A percentile compares a stretch with the other conserved stretches of the same genome.
Conservation (phyloP, 2,888 invertebrate genomes). For the Sthenelais limicola region DNA sequence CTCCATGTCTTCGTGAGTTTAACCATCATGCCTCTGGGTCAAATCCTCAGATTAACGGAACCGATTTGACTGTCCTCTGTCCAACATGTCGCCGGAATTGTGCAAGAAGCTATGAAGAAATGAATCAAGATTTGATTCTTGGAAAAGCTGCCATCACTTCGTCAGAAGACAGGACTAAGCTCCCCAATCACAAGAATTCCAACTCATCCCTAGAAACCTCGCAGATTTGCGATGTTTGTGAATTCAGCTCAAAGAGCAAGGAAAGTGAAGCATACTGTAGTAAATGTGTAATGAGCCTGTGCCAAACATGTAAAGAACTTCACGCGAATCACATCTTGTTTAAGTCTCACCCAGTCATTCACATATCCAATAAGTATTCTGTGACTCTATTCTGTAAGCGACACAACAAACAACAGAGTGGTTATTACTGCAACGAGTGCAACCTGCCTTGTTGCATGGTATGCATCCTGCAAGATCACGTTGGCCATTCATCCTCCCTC, state of each 20-base stretch:
- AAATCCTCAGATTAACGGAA: background rate
- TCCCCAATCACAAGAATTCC: background rate
- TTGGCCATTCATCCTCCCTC: slow-evolving; percentile 41
- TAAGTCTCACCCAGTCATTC: slow-evolving; percentile 46
- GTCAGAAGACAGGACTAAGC: background rate
- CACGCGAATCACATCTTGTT: slow-evolving; percentile 47
- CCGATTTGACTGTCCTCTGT: background rate
- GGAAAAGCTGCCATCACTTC: background rate
- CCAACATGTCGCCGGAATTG: slow-evolving; percentile 15
- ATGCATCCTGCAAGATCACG: slow-evolving; percentile 48
- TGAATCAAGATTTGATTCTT: background rate
- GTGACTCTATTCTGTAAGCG: slow-evolving; percentile 42
- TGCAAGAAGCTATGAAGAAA: background rate
- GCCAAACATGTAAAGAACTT: slow-evolving; percentile 42
- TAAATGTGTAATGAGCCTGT: slow-evolving; percentile 50
- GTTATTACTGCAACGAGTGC: slow-evolving; percentile 50
- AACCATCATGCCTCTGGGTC: background rate
- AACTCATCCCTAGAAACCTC: background rate
- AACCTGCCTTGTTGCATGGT: slow-evolving; percentile 45
- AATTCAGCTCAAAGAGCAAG: slow-evolving; percentile 1
- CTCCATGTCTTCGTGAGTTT: slow-evolving; percentile 17
- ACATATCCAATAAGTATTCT: slow-evolving; percentile 48
- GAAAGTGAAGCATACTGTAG: slow-evolving; percentile 48
- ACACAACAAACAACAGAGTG: slow-evolving; percentile 44
- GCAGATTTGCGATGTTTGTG: slow-evolving; percentile 38